Base-by-base conservation (phyloP, 2,113 vertebrate species). In the Rhinichthys klamathensis region DNA sequence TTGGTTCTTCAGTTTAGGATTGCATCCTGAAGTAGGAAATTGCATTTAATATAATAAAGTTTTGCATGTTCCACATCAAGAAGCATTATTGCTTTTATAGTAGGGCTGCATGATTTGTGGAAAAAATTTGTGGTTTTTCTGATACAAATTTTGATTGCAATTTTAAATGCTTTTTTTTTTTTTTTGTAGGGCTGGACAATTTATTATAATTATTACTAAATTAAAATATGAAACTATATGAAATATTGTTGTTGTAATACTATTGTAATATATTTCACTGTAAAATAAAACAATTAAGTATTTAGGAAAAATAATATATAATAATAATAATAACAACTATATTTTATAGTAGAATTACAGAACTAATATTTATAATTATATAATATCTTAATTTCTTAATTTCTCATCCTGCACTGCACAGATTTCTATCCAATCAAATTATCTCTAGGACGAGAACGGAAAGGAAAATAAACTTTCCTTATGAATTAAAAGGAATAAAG, bases 1-100 rank as follows among this genome's bases (percentile, higher is more conserved):
- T 74, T 92, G 54, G 90, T 98, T 98, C 89, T 92, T 96, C 91
- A 96, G 91, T 6, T 95, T 97, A 67, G 97, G 94, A 91, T 97
- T 96, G 90, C 96, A 97, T 80, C 98, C 98, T 99, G 81, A 89
- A 93, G 86, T 12, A 85, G 0, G 87, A 41, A 83, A 41, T 35
- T 60, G 23, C 4, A 56, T 25, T 35, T 30, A 0, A 79, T 11
- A 84, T 75, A 23, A 32, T 44, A 15, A 30, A 16, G 25, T 65
- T 84, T 27, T 38, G 13, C 21, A 15, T 25, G 54, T 15, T 38
- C 12, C 12, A 38, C 11, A 77, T 15, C 18, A 56, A 35, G 9
- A 35, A 77, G 32, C 76, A 78, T 25, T 32, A 80, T 25, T 63
- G 6, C 23, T 27, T 16, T 80, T 61, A 44, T 63, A n/a, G 15